phyloP scores from a whole-genome alignment of 1,140 invertebrate species.

The Matsumurasca onukii region DNA sequence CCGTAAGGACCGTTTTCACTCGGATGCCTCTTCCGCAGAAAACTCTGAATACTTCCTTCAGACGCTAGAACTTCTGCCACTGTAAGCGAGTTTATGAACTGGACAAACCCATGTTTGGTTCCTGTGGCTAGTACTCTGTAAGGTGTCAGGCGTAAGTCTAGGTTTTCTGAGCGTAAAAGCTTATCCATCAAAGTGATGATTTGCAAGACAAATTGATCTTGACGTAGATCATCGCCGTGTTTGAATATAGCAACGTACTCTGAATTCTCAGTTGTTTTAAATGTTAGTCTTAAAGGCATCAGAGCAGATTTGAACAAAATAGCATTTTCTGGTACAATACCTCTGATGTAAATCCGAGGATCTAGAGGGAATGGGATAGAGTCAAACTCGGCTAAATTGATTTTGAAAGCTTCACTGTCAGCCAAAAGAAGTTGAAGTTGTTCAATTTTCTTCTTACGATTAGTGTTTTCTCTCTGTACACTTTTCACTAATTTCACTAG shows the following conservation, averaged over 20 bases:
- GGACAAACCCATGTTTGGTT: slow-evolving; percentile 93
- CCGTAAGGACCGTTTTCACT: slow-evolving; percentile 86
- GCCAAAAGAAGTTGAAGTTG: slow-evolving; percentile 78
- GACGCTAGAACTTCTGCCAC: slow-evolving; percentile 88
- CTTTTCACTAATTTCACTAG: slow-evolving; percentile 87
- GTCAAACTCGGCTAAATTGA: slow-evolving; percentile 92
- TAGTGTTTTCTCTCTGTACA: slow-evolving; percentile 90
- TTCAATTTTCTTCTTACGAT: slow-evolving; percentile 90
- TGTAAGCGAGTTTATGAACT: slow-evolving; percentile 93
- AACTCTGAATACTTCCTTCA: slow-evolving; percentile 88
- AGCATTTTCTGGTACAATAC: slow-evolving; percentile 86
- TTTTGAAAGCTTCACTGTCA: slow-evolving; percentile 78
- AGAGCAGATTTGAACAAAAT: slow-evolving; percentile 95
- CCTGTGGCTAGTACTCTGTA: slow-evolving; percentile 93
- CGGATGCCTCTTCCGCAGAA: slow-evolving; percentile 90
- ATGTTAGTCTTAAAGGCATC: slow-evolving; percentile 96
- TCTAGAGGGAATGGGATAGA: slow-evolving; percentile 92
- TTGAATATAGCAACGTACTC: slow-evolving; percentile 98
- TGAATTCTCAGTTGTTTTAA: slow-evolving; percentile 75
- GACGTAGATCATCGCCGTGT: slow-evolving; percentile 98
- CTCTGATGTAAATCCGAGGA: slow-evolving; percentile 86
- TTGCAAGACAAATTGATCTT: slow-evolving; percentile 96
- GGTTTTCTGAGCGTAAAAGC: slow-evolving; percentile 86
- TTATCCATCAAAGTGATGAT: slow-evolving; percentile 99
- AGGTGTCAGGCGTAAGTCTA: slow-evolving; percentile 95